Conservation (phyloP, 2,113 vertebrate species). For the Onychostoma macrolepis region DNA sequence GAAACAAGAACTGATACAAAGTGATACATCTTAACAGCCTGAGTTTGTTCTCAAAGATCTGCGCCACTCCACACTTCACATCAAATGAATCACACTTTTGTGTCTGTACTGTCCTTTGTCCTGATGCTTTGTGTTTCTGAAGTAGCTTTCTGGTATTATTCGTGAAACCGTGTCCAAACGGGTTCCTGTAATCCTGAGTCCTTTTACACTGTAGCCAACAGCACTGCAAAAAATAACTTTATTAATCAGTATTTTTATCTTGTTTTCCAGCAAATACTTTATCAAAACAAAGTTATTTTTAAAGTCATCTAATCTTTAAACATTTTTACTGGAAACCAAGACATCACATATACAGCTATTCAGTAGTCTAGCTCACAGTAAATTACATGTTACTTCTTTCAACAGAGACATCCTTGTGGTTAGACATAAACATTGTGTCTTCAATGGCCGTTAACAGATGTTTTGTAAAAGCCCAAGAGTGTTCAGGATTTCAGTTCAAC, state of each 20-base stretch:
- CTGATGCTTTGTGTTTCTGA: not conserved
- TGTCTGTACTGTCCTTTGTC: not conserved
- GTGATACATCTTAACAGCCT: constrained; percentile 17
- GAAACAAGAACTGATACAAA: constrained; percentile 15
- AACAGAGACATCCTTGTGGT: constrained; percentile 15
- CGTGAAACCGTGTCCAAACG: not conserved
- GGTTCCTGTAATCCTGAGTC: constrained; percentile 2
- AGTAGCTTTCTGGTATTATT: constrained; percentile 1
- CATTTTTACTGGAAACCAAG: not conserved
- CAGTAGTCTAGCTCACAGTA: not conserved
- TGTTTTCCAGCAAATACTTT: not conserved
- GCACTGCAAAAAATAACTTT: not conserved
- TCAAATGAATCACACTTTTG: not conserved
- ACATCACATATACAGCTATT: constrained; percentile 1
- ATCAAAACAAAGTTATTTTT: not conserved
- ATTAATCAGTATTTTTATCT: not conserved
- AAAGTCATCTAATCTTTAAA: not conserved
- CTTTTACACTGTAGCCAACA: constrained; percentile 5
- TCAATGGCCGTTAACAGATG: constrained; percentile 29
- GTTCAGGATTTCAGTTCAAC: constrained; percentile 22
- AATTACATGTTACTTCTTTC: not conserved
- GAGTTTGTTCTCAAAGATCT: constrained; percentile 31
- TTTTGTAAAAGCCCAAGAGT: constrained; percentile 20
- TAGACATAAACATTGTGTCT: constrained; percentile 1
- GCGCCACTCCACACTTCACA: not conserved